A percentile compares a stretch with the other conserved stretches of the same genome.
Evolutionary conservation across 2,113 vertebrate species (phyloP).

Genomic region (Trinectes maculatus): DNA sequence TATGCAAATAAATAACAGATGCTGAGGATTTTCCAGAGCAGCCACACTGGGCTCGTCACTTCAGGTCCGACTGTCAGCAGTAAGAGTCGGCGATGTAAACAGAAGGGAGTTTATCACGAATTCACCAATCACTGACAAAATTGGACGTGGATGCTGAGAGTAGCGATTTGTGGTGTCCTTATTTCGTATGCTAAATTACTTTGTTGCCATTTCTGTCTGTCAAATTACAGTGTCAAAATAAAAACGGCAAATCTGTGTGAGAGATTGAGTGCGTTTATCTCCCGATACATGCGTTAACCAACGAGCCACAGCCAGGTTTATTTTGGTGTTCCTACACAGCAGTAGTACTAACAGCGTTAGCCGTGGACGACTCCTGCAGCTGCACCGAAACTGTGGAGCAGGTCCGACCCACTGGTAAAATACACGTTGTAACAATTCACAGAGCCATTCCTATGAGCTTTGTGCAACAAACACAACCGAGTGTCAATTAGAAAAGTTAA

Average conservation of each 20-base stretch:
- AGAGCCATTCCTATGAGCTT: neutral
- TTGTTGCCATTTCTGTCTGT: no score
- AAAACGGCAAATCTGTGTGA: no score
- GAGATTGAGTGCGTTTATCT: no score
- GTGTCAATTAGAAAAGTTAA: constrained; percentile 16
- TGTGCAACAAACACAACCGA: constrained; percentile 1
- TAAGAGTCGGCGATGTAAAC: constrained; percentile 11
- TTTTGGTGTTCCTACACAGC: no score
- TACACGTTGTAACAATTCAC: neutral
- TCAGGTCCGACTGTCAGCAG: constrained; percentile 41
- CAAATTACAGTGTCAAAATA: no score
- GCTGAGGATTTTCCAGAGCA: constrained; percentile 34
- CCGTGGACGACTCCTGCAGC: constrained; percentile 1
- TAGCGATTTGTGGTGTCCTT: no score
- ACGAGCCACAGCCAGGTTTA: no score
- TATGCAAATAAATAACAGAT: constrained; percentile 59
- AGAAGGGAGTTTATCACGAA: constrained; percentile 6
- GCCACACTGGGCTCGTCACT: constrained; percentile 6
- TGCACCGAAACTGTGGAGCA: constrained; percentile 14
- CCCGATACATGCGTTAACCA: no score
- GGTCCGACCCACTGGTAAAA: constrained; percentile 9
- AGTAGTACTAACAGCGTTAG: constrained; percentile 3
- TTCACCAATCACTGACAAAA: neutral
- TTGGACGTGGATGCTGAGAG: no score
- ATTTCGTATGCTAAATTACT: no score